Base-by-base conservation (phyloP, 2,888 invertebrate species). In the Strigamia crassipes region DNA sequence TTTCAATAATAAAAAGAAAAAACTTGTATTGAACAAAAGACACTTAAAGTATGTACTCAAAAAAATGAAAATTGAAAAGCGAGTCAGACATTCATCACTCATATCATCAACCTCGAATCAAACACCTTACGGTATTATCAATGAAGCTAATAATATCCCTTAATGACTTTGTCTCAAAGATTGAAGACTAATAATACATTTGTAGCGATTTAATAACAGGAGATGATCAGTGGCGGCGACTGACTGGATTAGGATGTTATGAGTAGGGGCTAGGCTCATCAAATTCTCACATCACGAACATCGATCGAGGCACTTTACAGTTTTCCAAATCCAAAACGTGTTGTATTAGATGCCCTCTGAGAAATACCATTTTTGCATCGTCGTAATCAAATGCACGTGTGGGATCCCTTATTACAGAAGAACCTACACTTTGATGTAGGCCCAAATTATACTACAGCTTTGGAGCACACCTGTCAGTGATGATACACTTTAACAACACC, bases 101-200 rank as follows among this genome's bases (percentile, higher is more conserved):
- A 66, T 66, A 66, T 66, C 66, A 66, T 66, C 66, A 27, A 66
- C 23, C 23, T 56, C 21, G 56, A 56, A 18, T 56, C 56, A 56
- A 56, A 12, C 66, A 66, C 27, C 23, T 27, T 15, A 23, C 27
- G 15, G 66, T 27, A 66, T 66, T 66, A 66, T 66, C 66, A 66
- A 66, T 66, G 66, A 66, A 12, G 66, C 66, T 66, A 66, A 66
- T 66, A 8, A 66, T 66, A 66, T 66, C 66, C 66, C 23, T 66
- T 66, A 66, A 66, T 66, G 66, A 66, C 66, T 21, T 23, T 23
- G 66, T 66, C 66, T 66, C 66, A 66, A 66, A 66, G 66, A 66
- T 66, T 66, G 66, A 66, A 66, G 66, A 23, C 66, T 66, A 66
- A 66, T 66, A 66, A 66, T 66, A 66, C 66, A 66, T 66, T 66